Conservation (phyloP, 1,140 invertebrate species). For the Dendrolimus punctatus region DNA sequence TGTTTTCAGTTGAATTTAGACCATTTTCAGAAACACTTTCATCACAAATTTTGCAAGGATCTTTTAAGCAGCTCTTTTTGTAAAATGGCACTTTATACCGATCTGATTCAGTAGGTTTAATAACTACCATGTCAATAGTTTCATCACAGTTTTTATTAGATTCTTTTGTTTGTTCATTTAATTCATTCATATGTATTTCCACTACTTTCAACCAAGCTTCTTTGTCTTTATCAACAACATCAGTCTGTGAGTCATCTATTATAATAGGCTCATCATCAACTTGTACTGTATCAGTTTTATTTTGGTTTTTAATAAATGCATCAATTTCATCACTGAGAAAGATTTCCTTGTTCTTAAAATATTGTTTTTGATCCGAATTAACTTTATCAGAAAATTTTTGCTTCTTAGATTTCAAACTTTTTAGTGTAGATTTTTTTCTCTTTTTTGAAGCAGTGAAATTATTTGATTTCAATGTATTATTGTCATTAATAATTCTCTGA, state of each 20-base stretch:
- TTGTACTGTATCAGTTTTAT: conserved; percentile 1
- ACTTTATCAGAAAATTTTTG: background rate
- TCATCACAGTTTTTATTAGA: background rate
- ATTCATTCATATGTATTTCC: conserved; percentile 31
- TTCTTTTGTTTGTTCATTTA: conserved; percentile 1
- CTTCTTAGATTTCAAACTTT: background rate
- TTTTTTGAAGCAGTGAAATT: too few relatives aligned
- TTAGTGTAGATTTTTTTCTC: too few relatives aligned
- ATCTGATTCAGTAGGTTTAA: conserved; percentile 4
- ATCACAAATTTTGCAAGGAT: conserved; percentile 28
- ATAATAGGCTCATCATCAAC: conserved; percentile 36
- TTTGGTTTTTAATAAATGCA: background rate
- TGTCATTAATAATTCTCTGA: background rate
- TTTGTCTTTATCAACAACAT: conserved; percentile 44
- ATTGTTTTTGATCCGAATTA: too few relatives aligned
- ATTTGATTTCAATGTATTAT: conserved; percentile 4
- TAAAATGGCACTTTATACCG: conserved; percentile 36
- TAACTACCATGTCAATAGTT: conserved; percentile 1
- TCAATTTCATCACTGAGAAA: conserved; percentile 1
- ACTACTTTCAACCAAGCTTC: conserved; percentile 36
- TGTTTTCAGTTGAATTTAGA: background rate
- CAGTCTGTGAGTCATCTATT: conserved; percentile 34
- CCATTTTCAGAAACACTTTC: background rate
- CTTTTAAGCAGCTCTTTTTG: conserved; percentile 32
- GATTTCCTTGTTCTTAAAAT: background rate